phyloP scores from a whole-genome alignment of 2,113 vertebrate genomes.

The Gasterosteus nipponicus region DNA sequence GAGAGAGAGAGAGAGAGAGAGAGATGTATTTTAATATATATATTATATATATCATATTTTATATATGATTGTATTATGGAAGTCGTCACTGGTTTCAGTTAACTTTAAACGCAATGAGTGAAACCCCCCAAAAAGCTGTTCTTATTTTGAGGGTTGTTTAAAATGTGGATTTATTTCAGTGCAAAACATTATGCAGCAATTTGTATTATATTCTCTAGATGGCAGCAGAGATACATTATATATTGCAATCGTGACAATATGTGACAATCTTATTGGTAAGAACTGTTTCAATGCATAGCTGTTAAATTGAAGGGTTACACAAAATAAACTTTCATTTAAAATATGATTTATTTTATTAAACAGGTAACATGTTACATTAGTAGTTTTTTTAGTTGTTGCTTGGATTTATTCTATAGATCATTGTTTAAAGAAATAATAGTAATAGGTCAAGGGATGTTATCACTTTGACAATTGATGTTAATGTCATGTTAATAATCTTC shows the following conservation, averaged over 20 bases:
- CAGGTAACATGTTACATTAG: not conserved
- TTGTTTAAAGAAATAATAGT: not conserved
- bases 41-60: too few species aligned
- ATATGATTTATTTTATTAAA: constrained; percentile 20
- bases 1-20: too few species aligned
- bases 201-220: constrained; percentile 38
- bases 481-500: constrained; percentile 12
- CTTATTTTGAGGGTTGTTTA: not conserved
- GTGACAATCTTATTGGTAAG: not conserved
- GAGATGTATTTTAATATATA: too few species aligned
- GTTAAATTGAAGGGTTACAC: not conserved
- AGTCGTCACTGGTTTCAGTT: not conserved
- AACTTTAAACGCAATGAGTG: not conserved
- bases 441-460: not conserved
- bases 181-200: not conserved
- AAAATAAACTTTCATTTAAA: not conserved
- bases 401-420: not conserved
- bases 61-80: not conserved
- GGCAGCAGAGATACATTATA: constrained; percentile 45
- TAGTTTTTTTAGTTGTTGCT: not conserved
- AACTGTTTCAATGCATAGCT: not conserved
- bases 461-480: not conserved
- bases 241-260: not conserved
- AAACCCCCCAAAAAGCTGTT: not conserved
- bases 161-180: not conserved